A percentile compares a stretch with the other conserved stretches of the same genome.
Evolutionary conservation across 1,140 invertebrate genomes (phyloP).

Genomic region (Brachionus rubens): DNA sequence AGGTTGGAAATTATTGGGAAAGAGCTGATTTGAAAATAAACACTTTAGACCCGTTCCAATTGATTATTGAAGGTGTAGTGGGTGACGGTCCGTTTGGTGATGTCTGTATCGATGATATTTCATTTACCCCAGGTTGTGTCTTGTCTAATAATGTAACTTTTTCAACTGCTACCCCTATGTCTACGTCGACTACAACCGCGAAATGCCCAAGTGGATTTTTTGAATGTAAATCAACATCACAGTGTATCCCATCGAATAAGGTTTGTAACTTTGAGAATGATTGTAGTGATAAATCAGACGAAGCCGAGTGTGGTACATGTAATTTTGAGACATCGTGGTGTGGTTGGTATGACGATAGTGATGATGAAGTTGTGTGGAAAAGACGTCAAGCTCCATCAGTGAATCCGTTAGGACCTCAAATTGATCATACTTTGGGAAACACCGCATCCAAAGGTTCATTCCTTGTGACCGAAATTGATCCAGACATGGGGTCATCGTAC

Average conservation of each 20-base stretch:
- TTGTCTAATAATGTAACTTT: slow-evolving; percentile 48
- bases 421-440: slow-evolving; percentile 67
- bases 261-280: slow-evolving; percentile 71
- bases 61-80: slow-evolving; percentile 68
- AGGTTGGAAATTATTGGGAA: slow-evolving; percentile 48
- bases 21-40: background rate
- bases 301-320: slow-evolving; percentile 54
- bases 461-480: slow-evolving; percentile 56
- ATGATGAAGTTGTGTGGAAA: slow-evolving; percentile 72
- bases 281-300: slow-evolving; percentile 54
- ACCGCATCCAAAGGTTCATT: slow-evolving; percentile 65
- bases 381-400: slow-evolving; percentile 68
- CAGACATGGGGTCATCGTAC: slow-evolving; percentile 55
- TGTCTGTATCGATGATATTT: slow-evolving; percentile 58
- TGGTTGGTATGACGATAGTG: slow-evolving; percentile 70
- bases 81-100: slow-evolving; percentile 66
- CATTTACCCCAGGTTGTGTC: slow-evolving; percentile 51
- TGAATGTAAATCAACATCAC: slow-evolving; percentile 34
- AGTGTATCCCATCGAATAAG: slow-evolving; percentile 51
- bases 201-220: slow-evolving; percentile 9
- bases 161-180: slow-evolving; percentile 45
- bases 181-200: slow-evolving; percentile 49
- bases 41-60: slow-evolving; percentile 47
- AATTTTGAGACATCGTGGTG: slow-evolving; percentile 63
- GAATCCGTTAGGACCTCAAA: slow-evolving; percentile 66